Base-by-base conservation (phyloP, 2,888 invertebrate species). In the Oeneis ivallda region DNA sequence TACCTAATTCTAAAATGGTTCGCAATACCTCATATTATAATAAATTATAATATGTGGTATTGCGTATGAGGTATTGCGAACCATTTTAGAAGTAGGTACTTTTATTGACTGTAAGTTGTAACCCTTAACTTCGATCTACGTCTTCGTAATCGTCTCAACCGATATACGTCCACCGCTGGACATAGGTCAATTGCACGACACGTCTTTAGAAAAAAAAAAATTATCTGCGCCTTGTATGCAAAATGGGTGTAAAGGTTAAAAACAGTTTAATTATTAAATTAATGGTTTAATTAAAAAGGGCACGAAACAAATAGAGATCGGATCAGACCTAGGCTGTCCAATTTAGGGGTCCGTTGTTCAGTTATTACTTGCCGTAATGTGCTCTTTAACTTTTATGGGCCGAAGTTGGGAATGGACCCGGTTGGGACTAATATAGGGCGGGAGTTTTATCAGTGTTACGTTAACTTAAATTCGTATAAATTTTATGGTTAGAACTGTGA, bases 361-460 rank as follows among this genome's bases (percentile, higher is more conserved):
- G 84, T 86, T 88, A 89, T 89, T 90, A 88, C 89, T 89, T 86
- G 84, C 81, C 80, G 83, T 91, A 91, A 90, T 88, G 89, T 84
- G 83, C 84, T 87, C 89, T 88, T 89, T 90, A 90, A 89, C 89
- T 91, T 91, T 92, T 91, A 91, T 87, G 89, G 86, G 79, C 70
- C 74, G 76, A 89, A 91, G 85, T 91, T 91, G 77, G 71, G 83
- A 79, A 89, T 88, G 85, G 61, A 66, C 77, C 77, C 82, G 71
- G 79, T 72, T 71, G 85, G 85, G 87, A 84, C 84, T 86, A 85
- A 89, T 86, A 82, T 85, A 84, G 80, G 84, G 78, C 80, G 77
- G 73, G 79, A 86, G 85, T 87, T 89, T 89, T 87, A 88, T 88
- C 85, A 83, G 82, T 78, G 70, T 70, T 72, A 76, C 79, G 81